phyloP scores from a whole-genome alignment of 1,140 invertebrate genomes.

The Bombyx mori region DNA sequence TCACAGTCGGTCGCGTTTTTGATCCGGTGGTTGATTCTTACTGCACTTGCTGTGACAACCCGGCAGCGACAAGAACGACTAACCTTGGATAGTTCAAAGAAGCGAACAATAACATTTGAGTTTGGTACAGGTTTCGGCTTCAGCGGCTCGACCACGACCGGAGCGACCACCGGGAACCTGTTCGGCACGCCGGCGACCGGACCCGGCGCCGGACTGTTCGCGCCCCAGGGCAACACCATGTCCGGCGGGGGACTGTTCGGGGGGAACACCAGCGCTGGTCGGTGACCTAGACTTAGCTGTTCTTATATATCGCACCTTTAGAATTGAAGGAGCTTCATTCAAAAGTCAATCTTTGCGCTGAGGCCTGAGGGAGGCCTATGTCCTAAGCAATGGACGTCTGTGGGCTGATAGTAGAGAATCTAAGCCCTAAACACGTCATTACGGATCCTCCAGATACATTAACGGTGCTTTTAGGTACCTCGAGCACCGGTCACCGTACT shows the following conservation, averaged over 20 bases:
- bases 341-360: no score
- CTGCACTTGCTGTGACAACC: neutral
- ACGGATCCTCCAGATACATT: no score
- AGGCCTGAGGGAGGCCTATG: no score
- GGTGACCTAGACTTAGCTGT: neutral
- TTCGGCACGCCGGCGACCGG: constrained; percentile 70
- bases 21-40: no score
- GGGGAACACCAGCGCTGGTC: constrained; percentile 58
- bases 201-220: constrained; percentile 73
- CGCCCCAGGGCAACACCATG: constrained; percentile 70
- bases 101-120: neutral
- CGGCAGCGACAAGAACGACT: neutral
- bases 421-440: no score
- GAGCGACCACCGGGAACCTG: constrained; percentile 43
- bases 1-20: no score
- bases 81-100: neutral
- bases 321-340: no score
- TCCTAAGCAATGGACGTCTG: no score
- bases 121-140: constrained; percentile 42
- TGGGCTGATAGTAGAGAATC: no score
- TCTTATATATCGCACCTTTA: no score
- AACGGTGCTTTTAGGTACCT: no score
- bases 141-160: constrained; percentile 37
- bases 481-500: no score
- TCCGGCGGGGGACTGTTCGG: constrained; percentile 71